A percentile compares a stretch with the other conserved stretches of the same genome.
Conservation (phyloP, 2,113 vertebrate genomes). For the Pseudopipra pipra region DNA sequence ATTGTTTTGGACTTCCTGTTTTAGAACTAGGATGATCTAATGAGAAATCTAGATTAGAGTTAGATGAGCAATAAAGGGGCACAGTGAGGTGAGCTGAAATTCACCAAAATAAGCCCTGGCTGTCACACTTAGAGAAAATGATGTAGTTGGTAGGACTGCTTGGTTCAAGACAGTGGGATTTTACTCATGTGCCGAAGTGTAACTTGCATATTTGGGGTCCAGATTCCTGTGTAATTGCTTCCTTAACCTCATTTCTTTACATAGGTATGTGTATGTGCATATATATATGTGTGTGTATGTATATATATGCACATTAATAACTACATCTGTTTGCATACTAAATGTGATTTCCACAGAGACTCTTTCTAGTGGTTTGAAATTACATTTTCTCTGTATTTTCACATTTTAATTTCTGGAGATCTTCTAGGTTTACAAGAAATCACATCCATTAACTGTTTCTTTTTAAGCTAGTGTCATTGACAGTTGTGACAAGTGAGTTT, state of each 20-base stretch:
- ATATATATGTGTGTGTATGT: neutral
- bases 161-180: neutral
- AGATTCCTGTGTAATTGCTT: neutral
- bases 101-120: neutral
- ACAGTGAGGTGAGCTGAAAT: neutral
- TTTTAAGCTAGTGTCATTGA: neutral
- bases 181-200: neutral
- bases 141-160: neutral
- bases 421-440: neutral
- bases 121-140: neutral
- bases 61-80: neutral
- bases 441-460: neutral
- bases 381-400: neutral
- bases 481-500: neutral
- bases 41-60: neutral
- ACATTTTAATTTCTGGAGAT: neutral
- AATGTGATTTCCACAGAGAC: neutral
- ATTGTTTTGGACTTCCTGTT: neutral
- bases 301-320: neutral
- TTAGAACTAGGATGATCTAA: neutral
- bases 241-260: neutral
- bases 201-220: neutral
- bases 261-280: neutral
- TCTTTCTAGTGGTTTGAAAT: neutral
- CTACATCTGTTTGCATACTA: neutral